These are phyloP conservation scores for Lochmaea crataegi DNA, from an alignment of 2,888 invertebrate species.

Conservation along the genomic window DNA sequence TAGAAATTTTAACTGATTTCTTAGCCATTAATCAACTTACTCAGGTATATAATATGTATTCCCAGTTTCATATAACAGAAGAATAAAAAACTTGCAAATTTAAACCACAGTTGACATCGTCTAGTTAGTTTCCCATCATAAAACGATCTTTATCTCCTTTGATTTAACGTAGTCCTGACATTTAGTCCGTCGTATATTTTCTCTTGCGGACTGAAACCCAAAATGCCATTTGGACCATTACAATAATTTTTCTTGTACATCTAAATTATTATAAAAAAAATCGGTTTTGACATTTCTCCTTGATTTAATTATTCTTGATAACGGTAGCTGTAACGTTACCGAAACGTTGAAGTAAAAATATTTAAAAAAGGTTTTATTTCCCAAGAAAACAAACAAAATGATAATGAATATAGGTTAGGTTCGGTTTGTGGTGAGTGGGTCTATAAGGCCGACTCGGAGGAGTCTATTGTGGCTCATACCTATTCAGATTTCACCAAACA, in stretches of 20 bases:
- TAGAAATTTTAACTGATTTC: neutral
- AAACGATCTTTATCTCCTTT: constrained; percentile 36
- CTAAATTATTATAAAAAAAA: neutral
- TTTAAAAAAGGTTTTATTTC: no score
- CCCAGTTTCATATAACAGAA: constrained; percentile 18
- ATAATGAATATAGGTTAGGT: no score
- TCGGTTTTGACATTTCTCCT: no score
- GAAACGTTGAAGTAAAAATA: no score
- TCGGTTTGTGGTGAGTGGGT: no score
- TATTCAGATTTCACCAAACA: no score
- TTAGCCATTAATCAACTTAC: constrained; percentile 15
- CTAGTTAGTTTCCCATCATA: constrained; percentile 38
- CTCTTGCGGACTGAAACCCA: constrained; percentile 23
- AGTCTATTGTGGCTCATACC: no score
- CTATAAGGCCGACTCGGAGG: no score
- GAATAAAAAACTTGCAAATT: constrained; percentile 28
- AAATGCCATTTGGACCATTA: constrained; percentile 35
- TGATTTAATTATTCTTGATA: no score
- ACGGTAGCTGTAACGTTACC: no score
- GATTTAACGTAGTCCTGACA: constrained; percentile 45
- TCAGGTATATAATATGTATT: constrained; percentile 1
- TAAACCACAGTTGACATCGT: constrained; percentile 31
- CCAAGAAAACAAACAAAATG: no score
- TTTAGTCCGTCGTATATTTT: constrained; percentile 46
- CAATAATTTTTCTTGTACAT: neutral